These are phyloP conservation scores for Catonia carolina DNA, from an alignment of 2,888 invertebrate species.

Conservation along the genomic window DNA sequence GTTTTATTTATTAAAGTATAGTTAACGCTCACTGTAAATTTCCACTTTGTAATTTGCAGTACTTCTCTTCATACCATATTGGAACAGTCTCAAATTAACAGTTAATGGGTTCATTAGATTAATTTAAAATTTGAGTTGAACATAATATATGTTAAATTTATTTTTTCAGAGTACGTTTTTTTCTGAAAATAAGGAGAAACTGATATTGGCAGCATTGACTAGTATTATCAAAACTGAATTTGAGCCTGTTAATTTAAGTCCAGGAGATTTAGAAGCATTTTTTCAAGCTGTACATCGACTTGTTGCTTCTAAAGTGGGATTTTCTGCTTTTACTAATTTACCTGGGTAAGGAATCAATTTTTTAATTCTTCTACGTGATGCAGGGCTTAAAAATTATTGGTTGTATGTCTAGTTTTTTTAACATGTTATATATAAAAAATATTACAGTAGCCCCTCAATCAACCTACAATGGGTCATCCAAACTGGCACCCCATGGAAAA, in stretches of 20 bases:
- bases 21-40: no score
- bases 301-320: constrained; percentile 96
- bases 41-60: no score
- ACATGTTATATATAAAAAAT: background rate
- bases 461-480: no score
- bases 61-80: no score
- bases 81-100: no score
- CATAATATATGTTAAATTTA: background rate
- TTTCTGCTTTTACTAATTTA: constrained; percentile 87
- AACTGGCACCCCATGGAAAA: no score
- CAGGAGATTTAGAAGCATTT: constrained; percentile 77
- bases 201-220: constrained; percentile 85
- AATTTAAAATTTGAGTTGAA: no score
- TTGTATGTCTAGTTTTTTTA: background rate
- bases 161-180: constrained; percentile 45
- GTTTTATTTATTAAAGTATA: no score
- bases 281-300: constrained; percentile 90
- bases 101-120: no score
- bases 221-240: constrained; percentile 69
- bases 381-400: background rate
- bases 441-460: background rate
- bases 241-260: constrained; percentile 53
- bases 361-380: no score
- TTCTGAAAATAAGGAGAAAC: constrained; percentile 95
- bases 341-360: constrained; percentile 56